Evolutionary conservation across 2,113 vertebrate genomes (phyloP).

Genomic region (Sebastes schlegelii): DNA sequence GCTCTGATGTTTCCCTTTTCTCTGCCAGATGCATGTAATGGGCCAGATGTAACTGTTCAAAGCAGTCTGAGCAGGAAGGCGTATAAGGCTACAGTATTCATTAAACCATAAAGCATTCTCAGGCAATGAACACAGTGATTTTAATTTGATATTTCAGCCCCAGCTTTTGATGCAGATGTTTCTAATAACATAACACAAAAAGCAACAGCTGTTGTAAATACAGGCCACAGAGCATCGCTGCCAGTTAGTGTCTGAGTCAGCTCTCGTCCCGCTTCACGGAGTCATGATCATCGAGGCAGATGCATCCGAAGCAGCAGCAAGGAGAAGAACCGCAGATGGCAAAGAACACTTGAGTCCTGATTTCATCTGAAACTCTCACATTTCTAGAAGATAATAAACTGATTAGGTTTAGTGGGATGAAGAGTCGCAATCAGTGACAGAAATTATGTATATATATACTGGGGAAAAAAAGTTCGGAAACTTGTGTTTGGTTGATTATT

Average conservation of each 20-base stretch:
- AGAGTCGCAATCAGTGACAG: background rate
- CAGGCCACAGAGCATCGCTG: constrained; percentile 13
- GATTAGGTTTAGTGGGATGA: background rate
- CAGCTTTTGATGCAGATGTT: constrained; percentile 55
- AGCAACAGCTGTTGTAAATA: constrained; percentile 55
- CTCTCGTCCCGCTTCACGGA: constrained; percentile 23
- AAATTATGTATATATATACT: background rate
- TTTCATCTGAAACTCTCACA: background rate
- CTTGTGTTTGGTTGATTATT: too few species aligned
- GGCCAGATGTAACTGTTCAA: constrained; percentile 27
- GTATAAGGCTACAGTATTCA: background rate
- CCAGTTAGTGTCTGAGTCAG: constrained; percentile 19
- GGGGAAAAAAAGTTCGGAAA: too few species aligned
- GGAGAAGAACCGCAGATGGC: constrained; percentile 31
- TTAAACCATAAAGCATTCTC: constrained; percentile 1
- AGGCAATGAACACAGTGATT: constrained; percentile 7
- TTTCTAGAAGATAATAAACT: background rate
- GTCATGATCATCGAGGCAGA: constrained; percentile 34
- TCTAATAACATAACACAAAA: constrained; percentile 15
- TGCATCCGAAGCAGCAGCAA: constrained; percentile 31
- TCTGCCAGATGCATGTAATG: constrained; percentile 9
- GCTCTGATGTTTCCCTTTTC: constrained; percentile 17
- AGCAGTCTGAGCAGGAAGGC: background rate
- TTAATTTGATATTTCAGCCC: constrained; percentile 33
- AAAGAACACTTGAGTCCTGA: background rate